These are phyloP conservation scores for Hipparchia sbordonii DNA, from an alignment of 2,888 invertebrate species.

Conservation along the genomic window DNA sequence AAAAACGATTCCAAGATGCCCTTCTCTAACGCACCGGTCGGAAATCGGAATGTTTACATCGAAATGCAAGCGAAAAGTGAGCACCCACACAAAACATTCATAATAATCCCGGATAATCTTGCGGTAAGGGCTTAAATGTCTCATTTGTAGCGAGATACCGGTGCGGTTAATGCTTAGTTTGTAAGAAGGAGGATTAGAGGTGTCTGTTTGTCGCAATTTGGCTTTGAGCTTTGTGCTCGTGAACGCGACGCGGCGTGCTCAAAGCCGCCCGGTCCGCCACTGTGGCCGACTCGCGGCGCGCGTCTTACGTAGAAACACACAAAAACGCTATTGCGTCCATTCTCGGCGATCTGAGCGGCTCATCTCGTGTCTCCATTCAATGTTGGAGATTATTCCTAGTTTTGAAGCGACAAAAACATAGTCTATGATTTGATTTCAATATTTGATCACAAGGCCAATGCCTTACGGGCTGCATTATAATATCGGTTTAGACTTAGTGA, in stretches of 20 bases:
- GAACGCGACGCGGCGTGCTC: slow-evolving; percentile 49
- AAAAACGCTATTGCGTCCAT: slow-evolving; percentile 57
- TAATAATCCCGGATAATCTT: slow-evolving; percentile 72
- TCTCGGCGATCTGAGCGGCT: slow-evolving; percentile 33
- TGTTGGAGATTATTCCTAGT: slow-evolving; percentile 30
- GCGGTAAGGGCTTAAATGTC: slow-evolving; percentile 68
- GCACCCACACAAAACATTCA: slow-evolving; percentile 66
- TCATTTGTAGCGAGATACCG: slow-evolving; percentile 73
- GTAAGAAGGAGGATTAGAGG: slow-evolving; percentile 71
- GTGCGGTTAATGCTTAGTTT: slow-evolving; percentile 66
- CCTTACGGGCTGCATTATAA: background rate
- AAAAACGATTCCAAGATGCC: slow-evolving; percentile 44
- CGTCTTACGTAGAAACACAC: slow-evolving; percentile 61
- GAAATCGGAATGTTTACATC: slow-evolving; percentile 55
- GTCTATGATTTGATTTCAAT: slow-evolving; percentile 5
- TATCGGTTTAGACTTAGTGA: no score
- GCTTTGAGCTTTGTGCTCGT: slow-evolving; percentile 52
- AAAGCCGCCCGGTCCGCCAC: slow-evolving; percentile 44
- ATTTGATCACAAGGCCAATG: background rate
- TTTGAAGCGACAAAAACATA: slow-evolving; percentile 19
- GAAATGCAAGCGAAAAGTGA: slow-evolving; percentile 62
- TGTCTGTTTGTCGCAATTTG: slow-evolving; percentile 66
- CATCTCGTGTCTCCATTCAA: slow-evolving; percentile 42
- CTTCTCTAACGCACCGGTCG: slow-evolving; percentile 43
- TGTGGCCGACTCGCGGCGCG: slow-evolving; percentile 36